A percentile compares a stretch with the other conserved stretches of the same genome.
phyloP scores from a whole-genome alignment of 2,888 invertebrate genomes.

The Chironomus tentans region DNA sequence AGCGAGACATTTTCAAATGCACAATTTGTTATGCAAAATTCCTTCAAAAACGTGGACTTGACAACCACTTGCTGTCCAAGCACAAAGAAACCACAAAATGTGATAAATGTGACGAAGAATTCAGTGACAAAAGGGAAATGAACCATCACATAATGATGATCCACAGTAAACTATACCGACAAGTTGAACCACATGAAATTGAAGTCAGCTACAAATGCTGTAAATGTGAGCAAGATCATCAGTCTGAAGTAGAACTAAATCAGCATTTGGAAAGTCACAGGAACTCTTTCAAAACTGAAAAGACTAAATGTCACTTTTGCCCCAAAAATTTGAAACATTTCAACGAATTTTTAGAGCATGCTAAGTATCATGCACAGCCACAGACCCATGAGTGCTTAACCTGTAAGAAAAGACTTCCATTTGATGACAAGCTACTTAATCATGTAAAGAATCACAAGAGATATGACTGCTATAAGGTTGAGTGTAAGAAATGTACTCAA shows the following conservation, averaged over 20 bases:
- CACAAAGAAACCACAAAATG: background rate
- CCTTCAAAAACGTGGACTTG: background rate
- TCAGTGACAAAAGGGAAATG: background rate
- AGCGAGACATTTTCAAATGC: background rate
- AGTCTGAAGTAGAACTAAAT: background rate
- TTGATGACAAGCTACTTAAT: constrained; percentile 48
- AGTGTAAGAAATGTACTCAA: constrained; percentile 48
- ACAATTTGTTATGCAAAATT: background rate
- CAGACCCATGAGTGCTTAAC: constrained; percentile 47
- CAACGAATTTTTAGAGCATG: constrained; percentile 43
- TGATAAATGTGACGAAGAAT: background rate
- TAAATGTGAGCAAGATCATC: background rate
- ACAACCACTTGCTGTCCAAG: background rate
- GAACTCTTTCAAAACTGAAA: background rate
- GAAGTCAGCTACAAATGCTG: background rate
- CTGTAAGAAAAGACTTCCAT: constrained; percentile 50
- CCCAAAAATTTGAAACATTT: constrained; percentile 42
- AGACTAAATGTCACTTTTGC: constrained; percentile 43
- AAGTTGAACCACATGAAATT: background rate
- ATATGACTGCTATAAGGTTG: constrained; percentile 47
- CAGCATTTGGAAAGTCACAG: background rate
- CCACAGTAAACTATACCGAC: background rate
- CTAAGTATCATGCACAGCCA: constrained; percentile 46
- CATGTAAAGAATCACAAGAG: constrained; percentile 50
- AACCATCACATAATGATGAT: background rate